phyloP scores from a whole-genome alignment of 2,888 invertebrate species.

The Tipula lateralis region DNA sequence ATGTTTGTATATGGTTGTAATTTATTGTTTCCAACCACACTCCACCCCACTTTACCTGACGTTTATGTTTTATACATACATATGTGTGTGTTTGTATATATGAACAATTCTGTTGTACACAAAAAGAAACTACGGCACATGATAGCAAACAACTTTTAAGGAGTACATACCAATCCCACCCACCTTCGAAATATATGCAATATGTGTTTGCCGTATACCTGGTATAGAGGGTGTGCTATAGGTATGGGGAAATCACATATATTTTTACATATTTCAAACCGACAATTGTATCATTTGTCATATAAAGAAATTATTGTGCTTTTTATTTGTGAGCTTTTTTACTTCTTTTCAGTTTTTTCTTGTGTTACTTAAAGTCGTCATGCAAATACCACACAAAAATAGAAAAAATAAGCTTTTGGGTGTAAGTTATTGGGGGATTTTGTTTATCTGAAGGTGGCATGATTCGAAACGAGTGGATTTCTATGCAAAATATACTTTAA shows the following conservation, averaged over 20 bases:
- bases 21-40: not conserved
- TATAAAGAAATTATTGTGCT: conserved; percentile 19
- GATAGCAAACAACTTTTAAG: not conserved
- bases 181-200: not conserved
- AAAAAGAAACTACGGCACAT: not conserved
- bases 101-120: too few species aligned
- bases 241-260: not conserved
- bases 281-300: conserved; percentile 19
- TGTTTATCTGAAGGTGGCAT: not conserved
- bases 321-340: conserved; percentile 6
- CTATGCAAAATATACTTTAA: not conserved
- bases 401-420: not conserved
- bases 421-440: not conserved
- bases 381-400: not conserved
- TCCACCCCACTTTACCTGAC: not conserved
- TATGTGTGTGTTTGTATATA: not conserved
- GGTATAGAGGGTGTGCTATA: not conserved
- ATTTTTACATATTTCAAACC: not conserved
- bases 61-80: not conserved
- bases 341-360: not conserved
- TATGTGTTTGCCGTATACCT: not conserved
- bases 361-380: not conserved
- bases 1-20: not conserved
- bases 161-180: too few species aligned
- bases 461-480: not conserved